Evolutionary conservation across 2,113 vertebrate species (phyloP), one percentile per base, ranked within the genome.

Genomic region (Rhinopomastus cyanomelas): DNA sequence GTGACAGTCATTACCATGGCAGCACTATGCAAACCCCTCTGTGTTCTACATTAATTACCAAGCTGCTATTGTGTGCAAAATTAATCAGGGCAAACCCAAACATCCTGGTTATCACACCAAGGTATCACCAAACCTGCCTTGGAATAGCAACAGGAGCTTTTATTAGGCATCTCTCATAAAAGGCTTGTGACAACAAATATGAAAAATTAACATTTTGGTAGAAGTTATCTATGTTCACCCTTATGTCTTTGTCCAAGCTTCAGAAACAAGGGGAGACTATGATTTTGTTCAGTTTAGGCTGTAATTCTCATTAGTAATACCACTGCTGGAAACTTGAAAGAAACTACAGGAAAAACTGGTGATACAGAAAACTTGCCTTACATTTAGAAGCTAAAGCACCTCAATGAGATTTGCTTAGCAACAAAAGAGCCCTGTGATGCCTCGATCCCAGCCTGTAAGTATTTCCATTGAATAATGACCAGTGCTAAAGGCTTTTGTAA

Each of bases 401-500:
- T 84, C 86, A 75, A 29, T 52, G 59, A 88, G 59, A 79, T 91
- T 81, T 72, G 39, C 55, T 72, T 81, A 84, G 72, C 55, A 84
- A 57, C 49, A 78, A 85, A 87, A 79, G 55, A 88, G 22, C 25
- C 27, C 18, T 27, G 69, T 88, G 37, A 60, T 78, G 73, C 82
- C 91, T 95, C 68, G 65, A 94, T 96, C 85, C 57, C 30, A 83
- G 69, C 12, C n/a, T 78, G 64, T 30, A 86, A 81, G 66, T 61
- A 48, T 75, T 84, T 92, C 85, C 34, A 81, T 25, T 94, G 86
- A 91, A 76, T 57, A 83, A 73, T 57, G 74, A 69, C 77, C 88
- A 92, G 69, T 52, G 84, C 81, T 84, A 88, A 88, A 73, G 90
- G 77, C 80, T 61, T 93, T 90, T 93, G 88, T 81, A 75, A 81